A percentile compares a stretch with the other conserved stretches of the same genome.
phyloP scores from a whole-genome alignment of 2,888 invertebrate species.

The Eustalomyia histrio region DNA sequence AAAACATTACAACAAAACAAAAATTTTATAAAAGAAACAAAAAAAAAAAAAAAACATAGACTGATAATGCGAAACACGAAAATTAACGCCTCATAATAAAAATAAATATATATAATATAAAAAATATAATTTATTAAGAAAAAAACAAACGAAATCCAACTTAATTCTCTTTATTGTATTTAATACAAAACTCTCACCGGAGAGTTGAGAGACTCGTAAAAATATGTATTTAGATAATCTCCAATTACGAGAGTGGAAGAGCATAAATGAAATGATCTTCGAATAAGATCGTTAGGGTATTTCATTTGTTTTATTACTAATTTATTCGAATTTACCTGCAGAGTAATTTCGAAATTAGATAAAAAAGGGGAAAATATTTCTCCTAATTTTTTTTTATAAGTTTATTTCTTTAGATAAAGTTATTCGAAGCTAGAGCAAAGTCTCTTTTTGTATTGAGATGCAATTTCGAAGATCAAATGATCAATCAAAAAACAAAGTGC shows the following conservation, averaged over 20 bases:
- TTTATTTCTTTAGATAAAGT: conserved; percentile 33
- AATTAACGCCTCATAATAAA: conserved; percentile 49
- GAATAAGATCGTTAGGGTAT: conserved; percentile 18
- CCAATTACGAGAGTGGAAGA: conserved; percentile 8
- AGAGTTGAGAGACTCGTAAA: conserved; percentile 1
- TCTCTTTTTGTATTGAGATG: not conserved
- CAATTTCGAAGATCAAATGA: not conserved
- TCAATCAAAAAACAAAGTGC: conserved; percentile 4
- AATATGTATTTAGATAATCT: not conserved
- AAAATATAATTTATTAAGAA: conserved; percentile 30
- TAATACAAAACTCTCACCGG: not conserved
- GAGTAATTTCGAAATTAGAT: conserved; percentile 57
- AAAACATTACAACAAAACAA: not conserved
- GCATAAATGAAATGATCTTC: not conserved
- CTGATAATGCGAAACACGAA: conserved; percentile 7
- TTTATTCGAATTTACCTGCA: conserved; percentile 26
- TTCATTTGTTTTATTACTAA: conserved; percentile 1
- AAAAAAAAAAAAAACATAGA: not conserved
- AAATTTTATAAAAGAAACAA: conserved; percentile 3
- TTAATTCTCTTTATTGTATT: conserved; percentile 12
- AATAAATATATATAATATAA: conserved; percentile 29
- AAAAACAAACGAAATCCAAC: conserved; percentile 7
- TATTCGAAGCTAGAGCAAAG: conserved; percentile 51
- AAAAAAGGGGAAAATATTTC: conserved; percentile 53
- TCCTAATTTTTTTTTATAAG: conserved; percentile 38